These are phyloP conservation scores for Dendroctonus valens DNA, from an alignment of 1,140 invertebrate species.

Conservation along the genomic window DNA sequence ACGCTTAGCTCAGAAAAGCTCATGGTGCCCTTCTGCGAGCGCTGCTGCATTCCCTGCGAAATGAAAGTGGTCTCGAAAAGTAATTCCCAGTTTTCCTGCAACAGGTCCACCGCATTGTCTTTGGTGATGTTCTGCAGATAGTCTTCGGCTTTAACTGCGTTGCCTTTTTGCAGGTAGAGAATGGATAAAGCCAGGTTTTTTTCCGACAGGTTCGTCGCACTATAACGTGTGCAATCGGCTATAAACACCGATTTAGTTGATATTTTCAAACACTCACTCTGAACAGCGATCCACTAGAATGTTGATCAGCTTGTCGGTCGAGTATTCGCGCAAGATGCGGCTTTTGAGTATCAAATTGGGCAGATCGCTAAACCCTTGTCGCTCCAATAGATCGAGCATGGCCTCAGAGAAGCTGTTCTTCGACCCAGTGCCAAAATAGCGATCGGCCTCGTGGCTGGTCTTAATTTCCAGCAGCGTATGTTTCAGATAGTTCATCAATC, in stretches of 20 bases:
- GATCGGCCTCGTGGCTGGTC: conserved; percentile 52
- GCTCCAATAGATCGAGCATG: conserved; percentile 50
- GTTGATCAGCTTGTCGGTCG: conserved; percentile 58
- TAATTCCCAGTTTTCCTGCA: conserved; percentile 55
- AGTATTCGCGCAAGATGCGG: conserved; percentile 57
- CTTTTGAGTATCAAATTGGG: conserved; percentile 57
- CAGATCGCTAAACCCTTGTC: conserved; percentile 52
- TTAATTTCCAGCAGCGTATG: conserved; percentile 52
- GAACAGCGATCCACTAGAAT: conserved; percentile 46
- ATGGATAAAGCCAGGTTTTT: conserved; percentile 53
- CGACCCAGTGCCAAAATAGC: conserved; percentile 46
- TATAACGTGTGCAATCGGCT: neutral
- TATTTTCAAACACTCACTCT: conserved; percentile 31
- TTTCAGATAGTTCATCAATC: conserved; percentile 56
- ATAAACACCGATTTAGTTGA: neutral
- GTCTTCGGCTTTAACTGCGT: conserved; percentile 52
- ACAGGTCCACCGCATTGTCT: conserved; percentile 46
- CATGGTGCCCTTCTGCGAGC: conserved; percentile 43
- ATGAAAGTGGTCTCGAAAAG: conserved; percentile 53
- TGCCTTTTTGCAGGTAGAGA: conserved; percentile 58
- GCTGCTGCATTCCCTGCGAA: conserved; percentile 38
- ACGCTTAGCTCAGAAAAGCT: conserved; percentile 59
- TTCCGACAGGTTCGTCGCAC: conserved; percentile 37
- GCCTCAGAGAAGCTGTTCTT: conserved; percentile 56
- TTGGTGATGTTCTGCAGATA: conserved; percentile 51